Evolutionary conservation across 2,888 invertebrate species (phyloP).

Genomic region (Ferdinandea cuprea): DNA sequence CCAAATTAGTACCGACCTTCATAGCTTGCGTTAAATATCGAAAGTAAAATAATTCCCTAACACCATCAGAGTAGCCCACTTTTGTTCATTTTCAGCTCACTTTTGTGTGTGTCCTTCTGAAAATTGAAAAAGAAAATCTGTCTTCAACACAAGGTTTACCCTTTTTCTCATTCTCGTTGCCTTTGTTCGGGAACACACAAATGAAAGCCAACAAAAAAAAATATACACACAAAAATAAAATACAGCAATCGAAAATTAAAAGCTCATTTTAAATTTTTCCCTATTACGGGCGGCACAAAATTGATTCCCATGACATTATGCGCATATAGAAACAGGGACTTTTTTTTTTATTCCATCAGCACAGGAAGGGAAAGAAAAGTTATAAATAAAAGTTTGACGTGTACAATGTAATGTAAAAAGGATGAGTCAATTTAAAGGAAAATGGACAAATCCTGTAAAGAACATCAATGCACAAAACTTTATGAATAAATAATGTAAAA

Average conservation of each 20-base stretch:
- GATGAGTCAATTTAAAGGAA: slow-evolving; percentile 51
- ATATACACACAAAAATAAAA: background rate
- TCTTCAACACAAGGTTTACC: slow-evolving; percentile 15
- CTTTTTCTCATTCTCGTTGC: background rate
- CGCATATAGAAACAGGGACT: background rate
- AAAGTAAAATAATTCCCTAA: slow-evolving; percentile 14
- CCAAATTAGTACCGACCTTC: slow-evolving; percentile 21
- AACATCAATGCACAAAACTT: slow-evolving; percentile 61
- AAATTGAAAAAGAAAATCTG: slow-evolving; percentile 21
- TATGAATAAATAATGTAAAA: slow-evolving; percentile 64
- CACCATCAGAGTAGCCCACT: background rate
- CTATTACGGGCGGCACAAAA: slow-evolving; percentile 3
- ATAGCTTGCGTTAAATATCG: slow-evolving; percentile 17
- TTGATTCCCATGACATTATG: slow-evolving; percentile 17
- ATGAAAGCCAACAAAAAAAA: background rate
- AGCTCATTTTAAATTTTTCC: slow-evolving; percentile 27
- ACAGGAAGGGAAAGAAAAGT: slow-evolving; percentile 6
- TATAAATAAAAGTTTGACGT: slow-evolving; percentile 40
- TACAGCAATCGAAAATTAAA: slow-evolving; percentile 31
- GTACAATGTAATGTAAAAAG: slow-evolving; percentile 29
- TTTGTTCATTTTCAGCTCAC: background rate
- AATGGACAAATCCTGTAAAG: slow-evolving; percentile 59
- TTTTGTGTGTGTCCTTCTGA: slow-evolving; percentile 16
- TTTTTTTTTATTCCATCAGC: background rate
- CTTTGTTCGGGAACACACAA: background rate